phyloP scores from a whole-genome alignment of 2,113 vertebrate species.

The Heptranchias perlo region DNA sequence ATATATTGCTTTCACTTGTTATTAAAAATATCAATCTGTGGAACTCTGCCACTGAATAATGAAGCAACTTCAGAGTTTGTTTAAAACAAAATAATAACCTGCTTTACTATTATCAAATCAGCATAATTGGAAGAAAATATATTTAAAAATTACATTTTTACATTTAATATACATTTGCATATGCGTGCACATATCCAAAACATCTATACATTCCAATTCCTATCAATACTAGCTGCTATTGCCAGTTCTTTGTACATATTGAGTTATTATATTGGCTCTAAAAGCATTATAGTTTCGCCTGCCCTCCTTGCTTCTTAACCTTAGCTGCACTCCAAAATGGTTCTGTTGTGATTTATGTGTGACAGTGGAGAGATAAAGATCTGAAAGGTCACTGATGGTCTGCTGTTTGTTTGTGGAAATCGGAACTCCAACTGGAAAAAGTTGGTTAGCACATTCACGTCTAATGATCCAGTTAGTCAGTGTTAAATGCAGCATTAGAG shows the following conservation, averaged over 20 bases:
- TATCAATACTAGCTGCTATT: neutral
- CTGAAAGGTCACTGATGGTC: neutral
- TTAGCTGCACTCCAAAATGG: neutral
- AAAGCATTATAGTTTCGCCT: neutral
- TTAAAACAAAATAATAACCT: neutral
- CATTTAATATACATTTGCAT: neutral
- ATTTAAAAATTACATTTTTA: neutral
- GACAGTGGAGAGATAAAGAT: slow-evolving; percentile 20
- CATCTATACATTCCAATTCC: neutral
- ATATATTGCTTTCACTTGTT: neutral
- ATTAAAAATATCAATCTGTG: neutral
- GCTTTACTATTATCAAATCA: neutral
- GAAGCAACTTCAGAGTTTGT: neutral
- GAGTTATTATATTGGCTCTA: neutral
- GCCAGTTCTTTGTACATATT: neutral
- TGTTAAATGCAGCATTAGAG: neutral
- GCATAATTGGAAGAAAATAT: neutral
- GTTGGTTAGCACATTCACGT: neutral
- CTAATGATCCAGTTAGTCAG: neutral
- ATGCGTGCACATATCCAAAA: neutral
- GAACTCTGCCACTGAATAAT: neutral
- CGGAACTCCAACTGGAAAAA: neutral
- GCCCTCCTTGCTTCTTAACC: neutral
- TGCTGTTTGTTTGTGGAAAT: neutral
- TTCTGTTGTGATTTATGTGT: slow-evolving; percentile 6